These are phyloP conservation scores for Caenorhabditis angaria DNA, from an alignment of 2,888 invertebrate species.

Conservation along the genomic window DNA sequence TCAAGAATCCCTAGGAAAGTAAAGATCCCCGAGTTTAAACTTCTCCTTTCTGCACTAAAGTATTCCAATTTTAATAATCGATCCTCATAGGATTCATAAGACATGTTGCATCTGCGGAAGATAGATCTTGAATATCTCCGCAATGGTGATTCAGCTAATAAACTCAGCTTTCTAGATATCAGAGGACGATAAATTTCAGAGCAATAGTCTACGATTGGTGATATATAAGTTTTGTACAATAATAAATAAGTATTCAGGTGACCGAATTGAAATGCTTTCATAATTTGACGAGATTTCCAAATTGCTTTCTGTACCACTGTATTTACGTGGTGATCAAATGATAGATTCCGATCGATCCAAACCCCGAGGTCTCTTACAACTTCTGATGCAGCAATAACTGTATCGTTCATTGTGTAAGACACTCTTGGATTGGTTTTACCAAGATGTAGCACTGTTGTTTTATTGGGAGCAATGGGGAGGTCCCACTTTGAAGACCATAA, in stretches of 20 bases:
- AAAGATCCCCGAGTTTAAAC: too few relatives aligned
- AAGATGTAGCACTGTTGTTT: not conserved
- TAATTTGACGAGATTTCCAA: not conserved
- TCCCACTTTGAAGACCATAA: not conserved
- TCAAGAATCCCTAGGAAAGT: too few relatives aligned
- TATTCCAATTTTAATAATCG: too few relatives aligned
- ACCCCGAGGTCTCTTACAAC: not conserved
- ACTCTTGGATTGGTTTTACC: not conserved
- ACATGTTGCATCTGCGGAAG: too few relatives aligned
- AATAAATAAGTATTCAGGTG: not conserved
- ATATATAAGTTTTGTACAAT: not conserved
- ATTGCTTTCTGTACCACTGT: not conserved
- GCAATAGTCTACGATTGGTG: not conserved
- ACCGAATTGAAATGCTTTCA: not conserved
- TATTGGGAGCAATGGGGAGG: not conserved
- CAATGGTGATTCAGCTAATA: too few relatives aligned
- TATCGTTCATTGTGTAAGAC: not conserved
- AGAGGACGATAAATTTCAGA: not conserved
- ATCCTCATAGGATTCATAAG: too few relatives aligned
- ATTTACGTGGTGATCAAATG: not conserved
- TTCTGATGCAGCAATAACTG: not conserved
- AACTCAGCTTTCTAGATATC: not conserved
- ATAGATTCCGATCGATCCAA: not conserved
- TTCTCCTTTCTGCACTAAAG: too few relatives aligned
- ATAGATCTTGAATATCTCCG: too few relatives aligned